Base-by-base conservation (phyloP, 2,888 invertebrate genomes). In the Polydrusus pterygomalis region DNA sequence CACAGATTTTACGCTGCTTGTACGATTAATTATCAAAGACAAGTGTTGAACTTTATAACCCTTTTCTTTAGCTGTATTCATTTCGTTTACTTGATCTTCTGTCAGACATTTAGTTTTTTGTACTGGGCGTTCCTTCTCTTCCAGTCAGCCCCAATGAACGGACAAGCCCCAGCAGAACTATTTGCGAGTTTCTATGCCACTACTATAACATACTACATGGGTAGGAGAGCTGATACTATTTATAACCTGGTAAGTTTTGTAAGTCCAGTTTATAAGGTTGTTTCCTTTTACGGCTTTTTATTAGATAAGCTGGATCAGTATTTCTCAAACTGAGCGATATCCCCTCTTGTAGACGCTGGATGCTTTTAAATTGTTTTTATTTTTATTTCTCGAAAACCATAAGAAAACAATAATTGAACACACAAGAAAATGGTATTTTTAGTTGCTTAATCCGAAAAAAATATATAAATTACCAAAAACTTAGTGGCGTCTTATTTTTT, bases 1-100 rank as follows among this genome's bases (percentile, higher is more conserved):
- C 65, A 67, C n/a, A 67, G 51, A 43, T 65, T 67, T 25, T 75
- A 75, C 45, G 18, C 43, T 13, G 58, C 71, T 2, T 75, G 45
- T 25, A 56, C 51, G 5, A n/a, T 67, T n/a, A 75, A 75, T 49
- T 75, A 71, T 30, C 64, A 67, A 25, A 17, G 51, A 2, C 71
- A 75, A 18, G 60, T 71, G 20, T 20, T 71, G 1, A 15, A 13
- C 49, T 75, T 49, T 34, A 38, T 15, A 5, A 51, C 17, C 9
- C 9, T 64, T 5, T 49, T 75, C 17, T 58, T 70, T 13, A 49
- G 45, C 45, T 3, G 34, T 6, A 45, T 20, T 13, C 75, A 75
- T 58, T 70, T 71, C 15, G 18, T 54, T 18, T 60, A 38, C n/a
- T 13, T 67, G 6, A 67, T 75, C 20, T 40, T 75, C 60, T 18